Evolutionary conservation across 2,888 invertebrate genomes (phyloP), one percentile per base, ranked within the genome.

Genomic region (Isoperla grammatica): DNA sequence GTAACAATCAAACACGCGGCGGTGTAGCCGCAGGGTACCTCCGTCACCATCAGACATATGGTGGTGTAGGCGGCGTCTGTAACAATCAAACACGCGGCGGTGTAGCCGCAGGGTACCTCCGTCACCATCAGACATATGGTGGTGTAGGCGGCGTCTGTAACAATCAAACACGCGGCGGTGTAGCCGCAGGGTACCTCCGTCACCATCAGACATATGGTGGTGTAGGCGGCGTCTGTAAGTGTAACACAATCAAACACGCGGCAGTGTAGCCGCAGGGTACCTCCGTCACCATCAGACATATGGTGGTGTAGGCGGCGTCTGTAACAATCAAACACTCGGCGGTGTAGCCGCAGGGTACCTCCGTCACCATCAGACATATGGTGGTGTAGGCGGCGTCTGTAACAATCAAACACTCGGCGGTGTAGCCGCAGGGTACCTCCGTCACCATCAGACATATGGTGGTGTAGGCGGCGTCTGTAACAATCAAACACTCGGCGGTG

Each of bases 201-300:
- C 0, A 81, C 73, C 1, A 81, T 71, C 46, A 81, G 70, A 53
- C 81, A 80, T n/a, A 83, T 72, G 0, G 80, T 75, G 39, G 78
- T 74, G 65, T 79, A 84, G 1, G 78, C 70, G 4, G 76, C 75
- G 65, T 81, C 81, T 22, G 53, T 4, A n/a, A n/a, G n/a, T n/a
- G n/a, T n/a, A n/a, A n/a, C n/a, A n/a, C n/a, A n/a, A n/a, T n/a
- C n/a, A n/a, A n/a, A n/a, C n/a, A n/a, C n/a, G 83, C 81, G 0
- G 83, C 82, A 0, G 81, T 81, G 66, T 81, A 78, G 0, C 82
- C 81, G 59, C 82, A 83, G 0, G 85, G 84, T 12, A 84, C 76
- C 68, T 83, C 84, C 9, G 81, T 70, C 0, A 81, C 73, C 1
- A 81, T 71, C 46, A 81, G 70, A 53, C 81, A 80, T n/a, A 83